phyloP scores from a whole-genome alignment of 2,888 invertebrate species.

The Caenorhabditis virilis region DNA sequence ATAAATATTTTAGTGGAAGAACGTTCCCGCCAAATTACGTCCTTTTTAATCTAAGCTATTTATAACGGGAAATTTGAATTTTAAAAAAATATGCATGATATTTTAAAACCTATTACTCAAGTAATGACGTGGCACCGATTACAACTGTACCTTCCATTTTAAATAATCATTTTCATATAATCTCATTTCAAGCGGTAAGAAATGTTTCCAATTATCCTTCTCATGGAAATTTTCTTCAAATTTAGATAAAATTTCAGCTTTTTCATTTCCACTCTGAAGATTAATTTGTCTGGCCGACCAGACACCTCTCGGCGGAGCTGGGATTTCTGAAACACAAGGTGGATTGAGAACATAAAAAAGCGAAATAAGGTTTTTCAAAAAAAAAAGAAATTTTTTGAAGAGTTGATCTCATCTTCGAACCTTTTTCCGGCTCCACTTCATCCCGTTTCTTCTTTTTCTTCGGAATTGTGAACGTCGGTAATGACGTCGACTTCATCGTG shows the following conservation, averaged over 20 bases:
- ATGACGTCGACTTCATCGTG: background rate
- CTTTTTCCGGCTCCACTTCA: background rate
- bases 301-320: background rate
- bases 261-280: background rate
- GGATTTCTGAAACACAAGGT: background rate
- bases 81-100: too few species aligned
- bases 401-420: background rate
- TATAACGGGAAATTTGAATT: too few species aligned
- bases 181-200: background rate
- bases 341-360: too few species aligned
- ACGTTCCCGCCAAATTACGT: too few species aligned
- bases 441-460: slow-evolving; percentile 3
- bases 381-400: background rate
- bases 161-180: background rate
- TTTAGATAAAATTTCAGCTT: background rate
- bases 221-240: background rate
- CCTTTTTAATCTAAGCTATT: too few species aligned
- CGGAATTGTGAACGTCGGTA: slow-evolving; percentile 2
- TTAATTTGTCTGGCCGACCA: background rate
- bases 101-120: too few species aligned
- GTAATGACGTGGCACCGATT: too few species aligned
- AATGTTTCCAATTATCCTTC: background rate
- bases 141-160: slow-evolving; percentile 11
- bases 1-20: too few species aligned
- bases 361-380: background rate